Evolutionary conservation across 2,113 vertebrate genomes (phyloP).

Genomic region (Conger conger): DNA sequence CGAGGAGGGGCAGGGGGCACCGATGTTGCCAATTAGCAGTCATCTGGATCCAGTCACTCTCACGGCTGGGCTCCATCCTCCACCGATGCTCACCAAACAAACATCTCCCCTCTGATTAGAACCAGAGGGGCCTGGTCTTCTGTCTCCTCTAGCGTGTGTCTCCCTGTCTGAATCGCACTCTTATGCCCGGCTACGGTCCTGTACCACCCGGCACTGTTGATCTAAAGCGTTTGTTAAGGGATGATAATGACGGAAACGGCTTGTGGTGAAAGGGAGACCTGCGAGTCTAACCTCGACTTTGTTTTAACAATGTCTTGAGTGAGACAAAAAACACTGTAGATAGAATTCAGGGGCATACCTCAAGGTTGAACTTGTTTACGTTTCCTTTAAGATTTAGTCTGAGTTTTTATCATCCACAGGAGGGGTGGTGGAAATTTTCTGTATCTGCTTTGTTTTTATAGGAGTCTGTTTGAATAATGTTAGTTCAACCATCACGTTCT

Average conservation of each 20-base stretch:
- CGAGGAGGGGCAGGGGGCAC: background rate
- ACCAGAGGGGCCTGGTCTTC: constrained; percentile 6
- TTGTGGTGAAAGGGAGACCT: constrained; percentile 12
- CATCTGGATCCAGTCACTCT: constrained; percentile 27
- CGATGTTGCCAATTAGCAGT: constrained; percentile 27
- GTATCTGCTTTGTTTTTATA: background rate
- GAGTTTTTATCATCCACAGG: constrained; percentile 9
- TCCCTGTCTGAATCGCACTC: background rate
- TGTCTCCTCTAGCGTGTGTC: background rate
- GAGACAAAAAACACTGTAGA: background rate
- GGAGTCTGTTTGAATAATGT: background rate
- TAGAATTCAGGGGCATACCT: constrained; percentile 1
- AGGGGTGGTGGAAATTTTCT: background rate
- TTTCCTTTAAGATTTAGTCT: constrained; percentile 12
- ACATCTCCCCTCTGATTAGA: constrained; percentile 26
- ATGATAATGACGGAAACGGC: constrained; percentile 4
- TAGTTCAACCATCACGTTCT: constrained; percentile 1
- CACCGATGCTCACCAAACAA: constrained; percentile 22
- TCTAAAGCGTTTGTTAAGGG: constrained; percentile 17
- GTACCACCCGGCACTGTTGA: background rate
- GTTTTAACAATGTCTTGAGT: constrained; percentile 13
- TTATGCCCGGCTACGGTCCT: background rate
- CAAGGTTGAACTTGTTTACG: background rate
- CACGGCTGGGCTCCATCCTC: constrained; percentile 20
- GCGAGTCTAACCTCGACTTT: constrained; percentile 23